These are phyloP conservation scores for Dryocosmus kuriphilus DNA, from an alignment of 2,888 invertebrate species.

Conservation along the genomic window DNA sequence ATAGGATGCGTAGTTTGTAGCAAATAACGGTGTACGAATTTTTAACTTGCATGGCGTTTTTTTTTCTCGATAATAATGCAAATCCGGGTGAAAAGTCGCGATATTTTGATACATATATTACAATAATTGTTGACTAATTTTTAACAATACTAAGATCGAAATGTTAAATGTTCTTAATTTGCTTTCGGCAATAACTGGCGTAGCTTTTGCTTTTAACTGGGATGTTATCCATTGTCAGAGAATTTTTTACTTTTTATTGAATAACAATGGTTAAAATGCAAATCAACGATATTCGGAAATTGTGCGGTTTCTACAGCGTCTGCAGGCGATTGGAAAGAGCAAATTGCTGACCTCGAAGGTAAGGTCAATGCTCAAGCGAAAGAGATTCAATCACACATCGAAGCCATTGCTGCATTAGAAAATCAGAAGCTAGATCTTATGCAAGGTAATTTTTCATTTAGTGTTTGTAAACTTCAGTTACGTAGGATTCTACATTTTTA, in stretches of 20 bases:
- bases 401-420: conserved; percentile 82
- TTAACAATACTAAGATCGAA: not conserved
- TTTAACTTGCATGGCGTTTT: conserved; percentile 35
- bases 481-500: conserved; percentile 18
- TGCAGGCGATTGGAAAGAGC: conserved; percentile 72
- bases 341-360: conserved; percentile 72
- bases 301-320: conserved; percentile 73
- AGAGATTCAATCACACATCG: conserved; percentile 80
- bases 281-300: conserved; percentile 61
- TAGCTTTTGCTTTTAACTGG: conserved; percentile 37
- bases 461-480: not conserved
- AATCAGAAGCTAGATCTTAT: conserved; percentile 84
- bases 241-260: conserved; percentile 31
- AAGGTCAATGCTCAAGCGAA: conserved; percentile 71
- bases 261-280: conserved; percentile 46
- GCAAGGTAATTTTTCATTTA: conserved; percentile 78
- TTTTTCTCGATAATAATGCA: conserved; percentile 1
- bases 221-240: conserved; percentile 35
- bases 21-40: conserved; percentile 5
- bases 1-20: conserved; percentile 57
- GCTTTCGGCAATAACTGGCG: conserved; percentile 22
- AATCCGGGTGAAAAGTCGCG: not conserved
- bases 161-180: conserved; percentile 19
- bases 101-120: not conserved
- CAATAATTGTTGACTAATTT: conserved; percentile 5